Percentiles rank a stretch among this genome's conserved stretches.
Conservation (phyloP, 2,113 vertebrate species). For the Antigone vipio region DNA sequence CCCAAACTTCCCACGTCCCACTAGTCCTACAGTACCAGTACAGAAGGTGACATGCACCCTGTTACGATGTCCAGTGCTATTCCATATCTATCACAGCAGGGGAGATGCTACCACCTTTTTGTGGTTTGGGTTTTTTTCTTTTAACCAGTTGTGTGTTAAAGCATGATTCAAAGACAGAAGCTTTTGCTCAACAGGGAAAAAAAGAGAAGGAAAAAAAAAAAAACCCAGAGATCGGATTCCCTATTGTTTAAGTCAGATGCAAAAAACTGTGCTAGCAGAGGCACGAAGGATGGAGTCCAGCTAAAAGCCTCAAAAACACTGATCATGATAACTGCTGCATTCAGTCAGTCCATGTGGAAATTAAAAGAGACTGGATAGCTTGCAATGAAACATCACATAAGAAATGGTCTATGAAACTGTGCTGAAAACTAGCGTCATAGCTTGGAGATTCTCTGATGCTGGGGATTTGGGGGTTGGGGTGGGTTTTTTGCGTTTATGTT, state of each 20-base stretch:
- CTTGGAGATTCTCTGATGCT: background rate
- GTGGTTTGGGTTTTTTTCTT: background rate
- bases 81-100: background rate
- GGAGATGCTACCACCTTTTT: conserved; percentile 23
- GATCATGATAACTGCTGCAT: background rate
- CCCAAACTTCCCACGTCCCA: conserved; percentile 33
- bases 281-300: background rate
- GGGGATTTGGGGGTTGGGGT: background rate
- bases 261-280: background rate
- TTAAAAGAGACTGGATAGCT: background rate
- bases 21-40: background rate
- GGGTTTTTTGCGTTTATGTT: background rate
- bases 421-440: background rate
- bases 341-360: background rate
- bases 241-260: conserved; percentile 43
- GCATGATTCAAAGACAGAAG: conserved; percentile 51
- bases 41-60: background rate
- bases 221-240: background rate
- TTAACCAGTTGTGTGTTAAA: conserved; percentile 48
- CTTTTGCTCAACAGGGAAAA: background rate
- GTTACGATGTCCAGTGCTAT: background rate
- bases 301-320: background rate
- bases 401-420: background rate
- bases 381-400: background rate
- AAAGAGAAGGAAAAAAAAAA: background rate